Conservation (phyloP, 2,113 vertebrate species). For the Muntiacus muntjak region DNA sequence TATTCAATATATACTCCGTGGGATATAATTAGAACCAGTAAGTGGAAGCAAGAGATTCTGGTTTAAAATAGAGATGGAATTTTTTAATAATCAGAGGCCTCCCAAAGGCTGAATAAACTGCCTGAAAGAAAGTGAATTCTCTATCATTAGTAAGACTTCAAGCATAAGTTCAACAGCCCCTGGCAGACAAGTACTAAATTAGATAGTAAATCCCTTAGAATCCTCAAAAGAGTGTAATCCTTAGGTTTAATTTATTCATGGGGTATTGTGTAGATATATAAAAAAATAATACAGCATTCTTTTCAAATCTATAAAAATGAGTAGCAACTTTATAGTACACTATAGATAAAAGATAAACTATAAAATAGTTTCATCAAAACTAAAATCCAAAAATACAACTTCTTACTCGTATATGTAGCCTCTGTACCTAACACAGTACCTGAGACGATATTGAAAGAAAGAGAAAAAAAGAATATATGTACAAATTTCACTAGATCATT, state of each 20-base stretch:
- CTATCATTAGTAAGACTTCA: background rate
- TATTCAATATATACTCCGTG: background rate
- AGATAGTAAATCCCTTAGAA: background rate
- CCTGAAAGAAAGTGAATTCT: background rate
- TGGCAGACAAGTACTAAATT: background rate
- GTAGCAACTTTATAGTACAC: background rate
- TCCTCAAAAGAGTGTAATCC: background rate
- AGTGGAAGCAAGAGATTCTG: background rate
- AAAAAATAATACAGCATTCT: background rate
- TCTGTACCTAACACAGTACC: background rate
- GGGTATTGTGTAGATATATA: background rate
- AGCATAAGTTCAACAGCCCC: background rate
- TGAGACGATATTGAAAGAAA: background rate
- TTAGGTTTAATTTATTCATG: background rate
- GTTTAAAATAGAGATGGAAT: conserved; percentile 1
- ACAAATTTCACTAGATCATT: background rate
- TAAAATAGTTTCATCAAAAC: background rate
- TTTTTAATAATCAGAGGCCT: background rate
- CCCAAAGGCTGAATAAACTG: conserved; percentile 20
- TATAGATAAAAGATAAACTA: background rate
- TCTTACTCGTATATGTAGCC: background rate
- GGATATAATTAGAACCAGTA: background rate
- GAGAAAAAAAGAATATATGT: background rate
- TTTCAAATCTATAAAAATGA: background rate
- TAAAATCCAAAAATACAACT: background rate